Conservation (phyloP, 2,113 vertebrate genomes). For the Astur gentilis region DNA sequence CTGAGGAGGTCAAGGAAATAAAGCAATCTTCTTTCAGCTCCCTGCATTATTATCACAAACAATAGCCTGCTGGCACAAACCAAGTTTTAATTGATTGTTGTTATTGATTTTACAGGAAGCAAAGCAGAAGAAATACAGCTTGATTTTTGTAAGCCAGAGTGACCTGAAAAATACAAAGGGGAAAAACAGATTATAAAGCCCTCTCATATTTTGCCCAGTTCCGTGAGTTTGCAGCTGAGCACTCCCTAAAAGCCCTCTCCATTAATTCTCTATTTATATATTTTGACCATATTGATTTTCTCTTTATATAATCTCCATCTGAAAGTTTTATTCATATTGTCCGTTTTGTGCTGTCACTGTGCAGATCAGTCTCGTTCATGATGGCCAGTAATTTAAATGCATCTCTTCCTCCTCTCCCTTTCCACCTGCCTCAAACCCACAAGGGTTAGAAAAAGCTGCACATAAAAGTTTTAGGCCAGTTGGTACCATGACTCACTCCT, state of each 20-base stretch:
- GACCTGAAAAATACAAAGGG: constrained; percentile 54
- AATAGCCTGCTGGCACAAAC: constrained; percentile 20
- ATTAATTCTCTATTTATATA: background rate
- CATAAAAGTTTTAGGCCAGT: background rate
- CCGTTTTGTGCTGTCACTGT: background rate
- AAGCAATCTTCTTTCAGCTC: background rate
- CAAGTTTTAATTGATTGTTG: constrained; percentile 11
- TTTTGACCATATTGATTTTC: constrained; percentile 43
- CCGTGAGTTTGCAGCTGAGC: background rate
- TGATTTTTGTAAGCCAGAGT: background rate
- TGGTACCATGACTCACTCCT: background rate
- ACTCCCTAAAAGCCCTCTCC: background rate
- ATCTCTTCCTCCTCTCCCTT: background rate
- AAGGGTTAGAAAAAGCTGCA: background rate
- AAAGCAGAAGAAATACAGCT: constrained; percentile 39
- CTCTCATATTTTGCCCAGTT: background rate
- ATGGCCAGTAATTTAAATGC: background rate
- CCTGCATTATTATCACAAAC: background rate
- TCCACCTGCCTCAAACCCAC: background rate
- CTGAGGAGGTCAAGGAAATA: background rate
- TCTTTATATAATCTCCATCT: background rate
- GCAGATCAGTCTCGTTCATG: background rate
- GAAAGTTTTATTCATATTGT: background rate
- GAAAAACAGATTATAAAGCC: background rate
- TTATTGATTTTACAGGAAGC: constrained; percentile 36